Conservation (phyloP, 2,888 invertebrate genomes). For the Eupelmus urozonus region DNA sequence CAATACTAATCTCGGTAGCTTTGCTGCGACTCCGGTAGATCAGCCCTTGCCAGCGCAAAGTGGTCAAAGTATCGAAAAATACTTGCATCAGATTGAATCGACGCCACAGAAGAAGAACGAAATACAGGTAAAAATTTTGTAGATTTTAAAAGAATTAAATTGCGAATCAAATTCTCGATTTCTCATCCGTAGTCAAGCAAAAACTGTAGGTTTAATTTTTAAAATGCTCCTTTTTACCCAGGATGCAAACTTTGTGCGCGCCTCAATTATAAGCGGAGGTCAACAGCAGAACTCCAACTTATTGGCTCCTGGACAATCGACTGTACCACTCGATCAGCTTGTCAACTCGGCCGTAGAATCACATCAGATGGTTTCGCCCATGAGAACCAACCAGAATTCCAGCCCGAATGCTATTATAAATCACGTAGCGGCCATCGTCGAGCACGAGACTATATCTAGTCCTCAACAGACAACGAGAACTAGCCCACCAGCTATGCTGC, state of each 20-base stretch:
- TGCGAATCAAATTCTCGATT: too few species aligned
- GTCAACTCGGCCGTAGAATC: constrained; percentile 80
- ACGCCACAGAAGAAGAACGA: constrained; percentile 65
- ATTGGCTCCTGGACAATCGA: constrained; percentile 56
- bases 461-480: constrained; percentile 69
- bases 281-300: constrained; percentile 70
- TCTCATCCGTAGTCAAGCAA: too few species aligned
- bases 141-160: too few species aligned
- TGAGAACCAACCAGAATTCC: constrained; percentile 69
- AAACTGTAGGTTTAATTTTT: too few species aligned
- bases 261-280: constrained; percentile 70
- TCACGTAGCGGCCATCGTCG: constrained; percentile 67
- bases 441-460: constrained; percentile 67
- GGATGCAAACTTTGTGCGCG: constrained; percentile 62
- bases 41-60: constrained; percentile 65
- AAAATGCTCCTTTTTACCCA: neutral
- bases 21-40: constrained; percentile 72
- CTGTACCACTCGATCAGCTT: constrained; percentile 68
- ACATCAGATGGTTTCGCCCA: constrained; percentile 77
- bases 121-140: constrained; percentile 48
- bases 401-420: constrained; percentile 75
- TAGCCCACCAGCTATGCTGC: constrained; percentile 81
- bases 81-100: constrained; percentile 79
- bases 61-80: constrained; percentile 81
- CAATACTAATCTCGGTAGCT: constrained; percentile 72